A percentile compares a stretch with the other conserved stretches of the same genome.
These are phyloP conservation scores for Hemibagrus wyckioides DNA, from an alignment of 2,113 vertebrate genomes.

Conservation along the genomic window DNA sequence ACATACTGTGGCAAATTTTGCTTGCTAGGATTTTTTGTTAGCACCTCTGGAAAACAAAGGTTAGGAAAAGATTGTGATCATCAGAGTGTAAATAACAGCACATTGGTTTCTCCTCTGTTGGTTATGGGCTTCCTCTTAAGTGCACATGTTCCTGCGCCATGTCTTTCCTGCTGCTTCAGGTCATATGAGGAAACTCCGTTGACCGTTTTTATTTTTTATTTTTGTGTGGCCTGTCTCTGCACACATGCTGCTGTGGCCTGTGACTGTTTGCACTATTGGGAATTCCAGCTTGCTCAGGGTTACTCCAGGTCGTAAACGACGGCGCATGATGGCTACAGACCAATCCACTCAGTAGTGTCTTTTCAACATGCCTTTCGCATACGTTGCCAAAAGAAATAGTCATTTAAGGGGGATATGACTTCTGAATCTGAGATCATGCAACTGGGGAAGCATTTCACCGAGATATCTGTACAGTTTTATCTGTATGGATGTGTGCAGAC, in stretches of 20 bases:
- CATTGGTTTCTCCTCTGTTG: background rate
- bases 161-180: background rate
- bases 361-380: conserved; percentile 13
- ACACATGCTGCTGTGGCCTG: conserved; percentile 15
- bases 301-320: conserved; percentile 59
- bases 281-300: conserved; percentile 87
- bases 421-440: background rate
- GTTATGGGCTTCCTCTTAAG: background rate
- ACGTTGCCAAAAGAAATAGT: conserved; percentile 18
- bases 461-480: conserved; percentile 12
- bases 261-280: conserved; percentile 81
- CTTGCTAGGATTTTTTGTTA: background rate
- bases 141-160: background rate
- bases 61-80: background rate
- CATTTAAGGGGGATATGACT: background rate
- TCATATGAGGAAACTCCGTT: background rate
- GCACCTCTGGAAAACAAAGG: background rate
- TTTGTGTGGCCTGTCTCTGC: conserved; percentile 18
- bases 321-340: conserved; percentile 60
- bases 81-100: background rate
- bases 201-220: background rate
- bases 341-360: conserved; percentile 56
- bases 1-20: background rate
- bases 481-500: conserved; percentile 42
- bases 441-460: background rate